Percentiles rank a stretch among this genome's conserved stretches.
phyloP scores from a whole-genome alignment of 1,140 invertebrate species.

The Drosophila teissieri region DNA sequence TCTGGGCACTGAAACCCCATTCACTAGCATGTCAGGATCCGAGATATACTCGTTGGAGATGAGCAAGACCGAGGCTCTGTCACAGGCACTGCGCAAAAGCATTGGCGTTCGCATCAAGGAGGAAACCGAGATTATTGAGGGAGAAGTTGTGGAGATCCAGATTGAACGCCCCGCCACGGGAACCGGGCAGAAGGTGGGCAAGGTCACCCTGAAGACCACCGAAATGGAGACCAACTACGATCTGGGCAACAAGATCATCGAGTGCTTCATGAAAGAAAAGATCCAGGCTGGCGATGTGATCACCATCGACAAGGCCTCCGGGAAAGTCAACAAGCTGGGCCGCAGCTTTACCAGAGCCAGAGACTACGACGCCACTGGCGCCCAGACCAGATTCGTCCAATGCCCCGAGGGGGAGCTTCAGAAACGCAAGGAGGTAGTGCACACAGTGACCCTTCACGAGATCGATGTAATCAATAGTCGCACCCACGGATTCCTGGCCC shows the following conservation, averaged over 20 bases:
- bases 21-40: conserved; percentile 97
- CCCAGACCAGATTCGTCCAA: conserved; percentile 97
- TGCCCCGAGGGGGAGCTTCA: conserved; percentile 99
- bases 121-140: conserved; percentile 99
- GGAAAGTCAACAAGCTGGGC: conserved; percentile 97
- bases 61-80: conserved; percentile 99
- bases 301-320: conserved; percentile 98
- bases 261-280: conserved; percentile 98
- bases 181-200: conserved; percentile 95
- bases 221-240: conserved; percentile 99
- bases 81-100: conserved; percentile 98
- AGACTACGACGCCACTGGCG: conserved; percentile 98
- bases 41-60: conserved; percentile 99
- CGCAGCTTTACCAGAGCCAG: conserved; percentile 97
- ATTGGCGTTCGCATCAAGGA: conserved; percentile 99
- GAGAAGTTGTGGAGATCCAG: conserved; percentile 99
- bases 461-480: conserved; percentile 99
- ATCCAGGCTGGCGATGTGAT: conserved; percentile 98
- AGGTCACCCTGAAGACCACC: conserved; percentile 98
- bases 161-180: conserved; percentile 97
- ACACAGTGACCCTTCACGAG: conserved; percentile 99
- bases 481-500: conserved; percentile 98
- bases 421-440: conserved; percentile 99
- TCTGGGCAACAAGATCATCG: conserved; percentile 99
- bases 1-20: conserved; percentile 97